phyloP scores from a whole-genome alignment of 2,888 invertebrate genomes.

The Macroteleia sp. region DNA sequence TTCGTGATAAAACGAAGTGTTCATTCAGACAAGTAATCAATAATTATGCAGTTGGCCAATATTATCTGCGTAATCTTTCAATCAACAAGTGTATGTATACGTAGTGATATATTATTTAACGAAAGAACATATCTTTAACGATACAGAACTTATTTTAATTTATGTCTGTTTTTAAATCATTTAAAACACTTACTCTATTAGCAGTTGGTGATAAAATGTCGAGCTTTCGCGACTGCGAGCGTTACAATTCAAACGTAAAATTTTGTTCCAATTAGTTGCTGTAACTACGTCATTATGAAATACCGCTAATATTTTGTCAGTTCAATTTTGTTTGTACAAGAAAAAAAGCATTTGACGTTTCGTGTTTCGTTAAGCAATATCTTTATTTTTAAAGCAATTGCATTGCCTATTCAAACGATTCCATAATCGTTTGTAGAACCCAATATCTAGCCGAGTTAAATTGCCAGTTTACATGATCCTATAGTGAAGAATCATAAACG shows the following conservation, averaged over 20 bases:
- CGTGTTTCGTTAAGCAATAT: too few relatives aligned
- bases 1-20: conserved; percentile 61
- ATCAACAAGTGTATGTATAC: conserved; percentile 42
- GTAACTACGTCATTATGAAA: too few relatives aligned
- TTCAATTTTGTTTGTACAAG: too few relatives aligned
- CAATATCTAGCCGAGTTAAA: conserved; percentile 43
- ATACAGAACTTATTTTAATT: conserved; percentile 24
- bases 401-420: conserved; percentile 11
- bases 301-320: too few relatives aligned
- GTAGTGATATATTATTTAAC: conserved; percentile 49
- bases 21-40: conserved; percentile 44
- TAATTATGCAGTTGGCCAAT: conserved; percentile 53
- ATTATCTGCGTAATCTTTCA: conserved; percentile 55
- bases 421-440: conserved; percentile 10
- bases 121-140: conserved; percentile 45
- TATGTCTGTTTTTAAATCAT: too few relatives aligned
- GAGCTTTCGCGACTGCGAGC: conserved; percentile 29
- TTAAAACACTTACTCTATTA: too few relatives aligned
- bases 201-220: conserved; percentile 32
- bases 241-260: too few relatives aligned
- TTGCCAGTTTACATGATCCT: conserved; percentile 41
- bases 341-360: neutral
- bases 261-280: too few relatives aligned
- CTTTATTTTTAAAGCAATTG: neutral
- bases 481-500: conserved; percentile 47